phyloP scores from a whole-genome alignment of 2,888 invertebrate genomes.

The Cephus pygmeus region DNA sequence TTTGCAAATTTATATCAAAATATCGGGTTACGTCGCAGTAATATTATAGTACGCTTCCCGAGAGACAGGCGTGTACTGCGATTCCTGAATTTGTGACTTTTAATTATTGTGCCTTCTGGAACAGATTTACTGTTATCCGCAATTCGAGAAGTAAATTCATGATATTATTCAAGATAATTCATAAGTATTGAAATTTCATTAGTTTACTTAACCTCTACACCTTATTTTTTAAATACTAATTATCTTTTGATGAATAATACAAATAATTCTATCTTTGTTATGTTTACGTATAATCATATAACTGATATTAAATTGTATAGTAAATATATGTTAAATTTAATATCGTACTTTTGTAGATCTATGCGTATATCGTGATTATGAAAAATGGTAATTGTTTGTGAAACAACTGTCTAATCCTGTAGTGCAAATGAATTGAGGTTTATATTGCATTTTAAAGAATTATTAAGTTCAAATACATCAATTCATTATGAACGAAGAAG shows the following conservation, averaged over 20 bases:
- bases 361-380: not conserved
- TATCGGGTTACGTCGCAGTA: not conserved
- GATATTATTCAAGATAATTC: not conserved
- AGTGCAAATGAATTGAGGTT: not conserved
- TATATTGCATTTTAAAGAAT: too few relatives aligned
- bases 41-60: not conserved
- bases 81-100: not conserved
- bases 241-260: not conserved
- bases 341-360: not conserved
- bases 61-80: not conserved
- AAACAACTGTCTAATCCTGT: not conserved
- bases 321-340: not conserved
- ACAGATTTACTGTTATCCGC: not conserved
- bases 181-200: not conserved
- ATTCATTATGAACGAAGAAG: not conserved
- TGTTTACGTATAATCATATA: not conserved
- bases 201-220: not conserved
- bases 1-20: not conserved
- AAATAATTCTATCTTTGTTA: not conserved
- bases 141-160: not conserved
- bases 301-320: not conserved
- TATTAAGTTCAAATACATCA: not conserved
- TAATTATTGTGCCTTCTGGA: not conserved
- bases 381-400: not conserved
- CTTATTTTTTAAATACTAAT: not conserved